Conservation (phyloP, 2,888 invertebrate genomes). For the Phortica okadai region DNA sequence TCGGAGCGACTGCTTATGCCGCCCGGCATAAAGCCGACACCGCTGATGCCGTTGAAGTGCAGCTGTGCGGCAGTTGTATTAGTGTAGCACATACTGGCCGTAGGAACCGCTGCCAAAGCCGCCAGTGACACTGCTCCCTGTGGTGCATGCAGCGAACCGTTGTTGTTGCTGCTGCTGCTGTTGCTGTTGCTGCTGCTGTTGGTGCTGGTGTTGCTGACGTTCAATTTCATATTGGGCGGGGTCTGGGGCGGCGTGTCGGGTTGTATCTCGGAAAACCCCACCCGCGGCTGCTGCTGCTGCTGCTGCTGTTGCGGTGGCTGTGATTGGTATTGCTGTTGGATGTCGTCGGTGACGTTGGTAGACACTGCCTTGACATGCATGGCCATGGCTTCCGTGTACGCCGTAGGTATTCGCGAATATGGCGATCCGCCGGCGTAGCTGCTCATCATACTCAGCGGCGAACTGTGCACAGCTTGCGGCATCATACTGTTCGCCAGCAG, state of each 20-base stretch:
- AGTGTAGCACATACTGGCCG: slow-evolving; percentile 77
- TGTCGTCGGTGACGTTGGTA: slow-evolving; percentile 52
- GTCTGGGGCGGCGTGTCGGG: slow-evolving; percentile 93
- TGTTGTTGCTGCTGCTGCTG: slow-evolving; percentile 56
- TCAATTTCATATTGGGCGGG: slow-evolving; percentile 92
- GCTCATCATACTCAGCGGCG: slow-evolving; percentile 76
- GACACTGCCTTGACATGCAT: slow-evolving; percentile 57
- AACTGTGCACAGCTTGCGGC: slow-evolving; percentile 75
- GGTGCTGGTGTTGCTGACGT: slow-evolving; percentile 52
- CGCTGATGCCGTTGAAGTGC: not conserved
- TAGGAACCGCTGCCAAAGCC: slow-evolving; percentile 77
- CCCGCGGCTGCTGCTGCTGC: slow-evolving; percentile 71
- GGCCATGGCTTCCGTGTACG: slow-evolving; percentile 67
- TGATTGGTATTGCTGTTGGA: slow-evolving; percentile 52
- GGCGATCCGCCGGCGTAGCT: slow-evolving; percentile 78
- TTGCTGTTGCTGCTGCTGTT: slow-evolving; percentile 39
- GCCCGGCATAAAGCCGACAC: not conserved
- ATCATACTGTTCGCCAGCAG: slow-evolving; percentile 55
- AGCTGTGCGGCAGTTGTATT: slow-evolving; percentile 39
- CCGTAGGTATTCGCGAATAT: slow-evolving; percentile 78
- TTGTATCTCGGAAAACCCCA: slow-evolving; percentile 89
- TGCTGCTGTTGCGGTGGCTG: slow-evolving; percentile 56
- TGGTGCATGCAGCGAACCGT: slow-evolving; percentile 78
- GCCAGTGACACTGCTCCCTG: slow-evolving; percentile 60
- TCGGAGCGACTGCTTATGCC: slow-evolving; percentile 32